phyloP scores from a whole-genome alignment of 1,140 invertebrate species.

The Charaxes varanes region DNA sequence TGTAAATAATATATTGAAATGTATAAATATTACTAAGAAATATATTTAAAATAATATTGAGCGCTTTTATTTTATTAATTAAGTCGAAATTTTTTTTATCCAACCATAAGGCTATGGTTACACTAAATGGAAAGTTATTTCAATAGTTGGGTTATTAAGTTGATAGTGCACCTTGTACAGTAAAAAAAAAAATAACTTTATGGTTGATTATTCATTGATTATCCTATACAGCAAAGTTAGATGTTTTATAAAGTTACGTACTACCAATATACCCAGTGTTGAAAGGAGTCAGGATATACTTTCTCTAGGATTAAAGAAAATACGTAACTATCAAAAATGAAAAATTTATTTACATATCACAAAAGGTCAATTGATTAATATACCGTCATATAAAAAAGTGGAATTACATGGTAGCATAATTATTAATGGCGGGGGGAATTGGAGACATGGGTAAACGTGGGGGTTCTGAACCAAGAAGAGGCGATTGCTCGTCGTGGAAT shows the following conservation, averaged over 20 bases:
- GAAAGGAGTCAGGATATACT: background rate
- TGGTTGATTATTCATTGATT: too few species aligned
- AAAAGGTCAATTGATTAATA: background rate
- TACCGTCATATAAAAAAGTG: conserved; percentile 8
- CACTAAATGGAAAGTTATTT: too few species aligned
- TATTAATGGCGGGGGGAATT: conserved; percentile 49
- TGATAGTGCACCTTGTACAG: too few species aligned
- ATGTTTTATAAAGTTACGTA: too few species aligned
- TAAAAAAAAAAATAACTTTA: too few species aligned
- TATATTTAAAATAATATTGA: conserved; percentile 7
- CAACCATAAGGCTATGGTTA: too few species aligned
- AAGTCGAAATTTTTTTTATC: background rate
- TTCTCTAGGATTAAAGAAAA: conserved; percentile 1
- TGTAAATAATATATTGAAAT: conserved; percentile 37
- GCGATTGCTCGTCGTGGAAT: conserved; percentile 54
- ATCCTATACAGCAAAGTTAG: too few species aligned
- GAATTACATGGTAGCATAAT: conserved; percentile 51
- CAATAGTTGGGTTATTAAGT: too few species aligned
- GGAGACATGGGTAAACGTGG: conserved; percentile 45
- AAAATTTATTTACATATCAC: conserved; percentile 6
- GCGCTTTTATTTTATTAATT: background rate
- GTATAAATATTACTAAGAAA: conserved; percentile 12
- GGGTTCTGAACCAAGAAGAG: conserved; percentile 56
- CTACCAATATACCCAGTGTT: background rate
- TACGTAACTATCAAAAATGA: conserved; percentile 7